Base-by-base conservation (phyloP, 2,888 invertebrate genomes). In the Leptodirus hochenwartii region DNA sequence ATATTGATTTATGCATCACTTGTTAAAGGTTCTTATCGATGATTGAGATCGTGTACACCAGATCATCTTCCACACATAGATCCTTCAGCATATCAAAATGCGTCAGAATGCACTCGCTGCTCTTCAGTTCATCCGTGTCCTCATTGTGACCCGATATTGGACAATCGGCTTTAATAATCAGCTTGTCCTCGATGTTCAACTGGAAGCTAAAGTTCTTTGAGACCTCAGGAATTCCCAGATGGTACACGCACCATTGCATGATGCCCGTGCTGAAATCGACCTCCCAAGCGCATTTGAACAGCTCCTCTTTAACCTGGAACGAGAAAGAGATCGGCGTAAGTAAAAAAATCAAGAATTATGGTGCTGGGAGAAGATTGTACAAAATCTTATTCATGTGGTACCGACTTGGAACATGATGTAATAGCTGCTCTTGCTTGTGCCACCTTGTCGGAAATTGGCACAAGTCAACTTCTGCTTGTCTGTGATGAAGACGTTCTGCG, bases 211-310 rank as follows among this genome's bases (percentile, higher is more conserved):
- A 24, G 11, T 9, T 8, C n/a, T 17, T 28, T 17, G 8, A 11
- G 12, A n/a, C 8, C 17, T 22, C 13, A 2, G 30, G 33, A 14
- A 33, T 17, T 1, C 37, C 34, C 10, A 38, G 24, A 12, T 33
- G 31, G 27, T 40, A 43, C 5, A 43, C 40, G 9, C 41, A 42
- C 39, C 42, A 42, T 8, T 40, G 33, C 39, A 44, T 39, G 22
- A 30, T 15, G 9, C 43, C 43, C 4, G 38, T 40, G 4, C 36
- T 31, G 22, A 35, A 35, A 22, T 41, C 35, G 12, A 43, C 28
- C 24, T 42, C 38, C 42, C 42, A 41, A 2, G 36, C 31, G 27
- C 41, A 43, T 13, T 42, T 38, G 25, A 45, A 45, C 5, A 42
- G 15, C 25, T 40, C 35, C n/a, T 39, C 31, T 27, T 36, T 38